These are phyloP conservation scores for Hermatobates lingyangjiaoensis DNA, from an alignment of 1,140 invertebrate species.

Conservation along the genomic window DNA sequence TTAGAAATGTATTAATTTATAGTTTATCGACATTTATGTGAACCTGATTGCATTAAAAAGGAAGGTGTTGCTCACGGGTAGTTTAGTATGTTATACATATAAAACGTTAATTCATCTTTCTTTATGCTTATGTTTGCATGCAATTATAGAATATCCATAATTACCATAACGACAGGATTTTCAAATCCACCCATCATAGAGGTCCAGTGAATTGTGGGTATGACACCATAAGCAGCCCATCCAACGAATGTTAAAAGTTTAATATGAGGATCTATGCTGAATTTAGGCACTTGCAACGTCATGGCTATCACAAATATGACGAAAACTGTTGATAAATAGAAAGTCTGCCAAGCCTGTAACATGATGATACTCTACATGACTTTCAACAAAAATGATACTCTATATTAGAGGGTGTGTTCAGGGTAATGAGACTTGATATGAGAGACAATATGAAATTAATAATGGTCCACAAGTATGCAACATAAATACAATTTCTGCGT, in stretches of 20 bases:
- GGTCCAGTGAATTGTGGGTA: conserved; percentile 83
- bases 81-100: too few species aligned
- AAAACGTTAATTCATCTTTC: not conserved
- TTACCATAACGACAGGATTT: conserved; percentile 60
- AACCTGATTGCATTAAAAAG: too few species aligned
- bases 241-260: conserved; percentile 64
- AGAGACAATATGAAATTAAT: too few species aligned
- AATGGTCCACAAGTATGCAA: too few species aligned
- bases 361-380: too few species aligned
- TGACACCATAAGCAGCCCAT: conserved; percentile 74
- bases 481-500: too few species aligned
- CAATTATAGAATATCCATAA: conserved; percentile 14
- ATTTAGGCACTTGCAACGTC: conserved; percentile 53
- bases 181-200: conserved; percentile 69
- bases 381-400: too few species aligned
- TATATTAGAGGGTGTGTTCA: too few species aligned
- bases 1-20: not conserved
- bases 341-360: conserved; percentile 55
- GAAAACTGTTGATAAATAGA: conserved; percentile 65
- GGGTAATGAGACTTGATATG: too few species aligned
- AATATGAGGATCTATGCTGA: conserved; percentile 45
- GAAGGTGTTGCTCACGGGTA: too few species aligned
- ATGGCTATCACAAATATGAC: conserved; percentile 62
- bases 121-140: not conserved
- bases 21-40: too few species aligned